Percentiles rank a stretch among this genome's conserved stretches.
These are phyloP conservation scores for Anas capensis DNA, from an alignment of 2,797 vertebrate genomes.

Conservation along the genomic window DNA sequence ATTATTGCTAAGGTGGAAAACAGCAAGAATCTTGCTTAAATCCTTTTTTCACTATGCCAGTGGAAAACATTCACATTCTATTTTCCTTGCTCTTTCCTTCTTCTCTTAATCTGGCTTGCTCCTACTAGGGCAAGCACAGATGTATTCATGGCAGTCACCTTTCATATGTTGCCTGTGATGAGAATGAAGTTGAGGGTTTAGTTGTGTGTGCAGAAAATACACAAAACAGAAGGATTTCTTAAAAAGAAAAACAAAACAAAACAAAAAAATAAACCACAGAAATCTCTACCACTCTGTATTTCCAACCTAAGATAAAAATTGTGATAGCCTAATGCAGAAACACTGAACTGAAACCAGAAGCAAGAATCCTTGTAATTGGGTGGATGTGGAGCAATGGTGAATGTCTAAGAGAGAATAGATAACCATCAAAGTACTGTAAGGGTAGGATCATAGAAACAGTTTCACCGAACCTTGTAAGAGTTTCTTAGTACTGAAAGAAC, in stretches of 20 bases:
- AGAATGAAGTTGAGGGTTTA: not conserved
- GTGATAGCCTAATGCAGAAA: not conserved
- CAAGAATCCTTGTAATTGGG: not conserved
- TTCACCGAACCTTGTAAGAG: not conserved
- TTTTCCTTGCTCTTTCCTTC: not conserved
- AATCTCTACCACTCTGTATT: not conserved
- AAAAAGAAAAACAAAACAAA: not conserved
- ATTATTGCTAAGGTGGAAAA: not conserved
- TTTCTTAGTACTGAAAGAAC: not conserved
- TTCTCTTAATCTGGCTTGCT: not conserved
- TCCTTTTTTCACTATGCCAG: not conserved
- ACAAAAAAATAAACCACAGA: not conserved
- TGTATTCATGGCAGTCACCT: not conserved
- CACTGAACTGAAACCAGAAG: not conserved
- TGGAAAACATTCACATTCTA: not conserved
- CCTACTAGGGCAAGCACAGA: not conserved
- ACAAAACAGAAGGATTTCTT: not conserved
- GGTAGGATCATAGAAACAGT: not conserved
- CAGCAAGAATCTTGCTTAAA: not conserved
- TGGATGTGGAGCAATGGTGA: not conserved
- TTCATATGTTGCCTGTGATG: not conserved
- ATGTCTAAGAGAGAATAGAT: not conserved
- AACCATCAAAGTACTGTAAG: not conserved
- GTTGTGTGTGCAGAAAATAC: not conserved
- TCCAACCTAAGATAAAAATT: not conserved